A percentile compares a stretch with the other conserved stretches of the same genome.
Conservation (phyloP, 1,140 invertebrate genomes). For the Dendroctonus ponderosae region DNA sequence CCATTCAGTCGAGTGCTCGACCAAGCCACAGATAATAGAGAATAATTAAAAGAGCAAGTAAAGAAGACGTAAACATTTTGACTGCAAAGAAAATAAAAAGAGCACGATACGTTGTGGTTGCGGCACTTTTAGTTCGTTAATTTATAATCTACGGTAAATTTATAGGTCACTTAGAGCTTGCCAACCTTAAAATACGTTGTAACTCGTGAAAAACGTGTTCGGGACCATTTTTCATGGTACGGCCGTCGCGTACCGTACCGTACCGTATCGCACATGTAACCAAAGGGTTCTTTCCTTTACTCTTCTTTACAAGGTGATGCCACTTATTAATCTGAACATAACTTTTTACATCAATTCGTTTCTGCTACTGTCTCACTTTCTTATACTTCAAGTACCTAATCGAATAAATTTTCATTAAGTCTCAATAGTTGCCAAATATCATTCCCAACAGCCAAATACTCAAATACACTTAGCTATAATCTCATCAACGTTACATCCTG, state of each 20-base stretch:
- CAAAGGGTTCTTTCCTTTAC: too few species aligned
- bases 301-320: too few species aligned
- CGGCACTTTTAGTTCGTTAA: conserved; percentile 26
- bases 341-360: too few species aligned
- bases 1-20: conserved; percentile 5
- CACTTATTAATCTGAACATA: too few species aligned
- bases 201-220: conserved; percentile 25
- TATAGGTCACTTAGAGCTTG: conserved; percentile 29
- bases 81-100: conserved; percentile 22
- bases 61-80: conserved; percentile 26
- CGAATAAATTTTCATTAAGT: too few species aligned
- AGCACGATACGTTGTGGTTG: conserved; percentile 18
- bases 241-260: conserved; percentile 19
- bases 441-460: too few species aligned
- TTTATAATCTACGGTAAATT: conserved; percentile 28
- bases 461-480: too few species aligned
- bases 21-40: conserved; percentile 18
- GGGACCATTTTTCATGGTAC: conserved; percentile 19
- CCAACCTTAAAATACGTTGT: conserved; percentile 24
- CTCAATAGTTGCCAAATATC: too few species aligned
- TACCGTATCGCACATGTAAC: too few species aligned
- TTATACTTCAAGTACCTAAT: too few species aligned
- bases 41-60: conserved; percentile 27
- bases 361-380: too few species aligned
- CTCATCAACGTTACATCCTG: too few species aligned